Conservation (phyloP, 2,888 invertebrate genomes). For the Oscheius myriophilus region DNA sequence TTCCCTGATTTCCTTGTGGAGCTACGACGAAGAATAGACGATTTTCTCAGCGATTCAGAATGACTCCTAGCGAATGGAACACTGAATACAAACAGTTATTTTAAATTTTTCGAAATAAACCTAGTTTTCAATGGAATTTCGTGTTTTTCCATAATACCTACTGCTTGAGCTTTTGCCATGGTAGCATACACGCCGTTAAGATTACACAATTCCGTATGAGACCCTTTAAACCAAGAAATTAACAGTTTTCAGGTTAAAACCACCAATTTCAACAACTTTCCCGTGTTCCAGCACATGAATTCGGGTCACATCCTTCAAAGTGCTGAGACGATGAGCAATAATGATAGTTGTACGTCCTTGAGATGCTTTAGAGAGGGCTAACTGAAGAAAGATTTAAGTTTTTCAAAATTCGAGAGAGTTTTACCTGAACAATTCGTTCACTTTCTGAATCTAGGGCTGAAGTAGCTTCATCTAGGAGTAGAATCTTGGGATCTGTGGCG, state of each 20-base stretch:
- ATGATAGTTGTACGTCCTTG: constrained; percentile 47
- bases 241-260: no score
- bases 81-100: no score
- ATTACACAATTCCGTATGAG: not conserved
- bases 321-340: constrained; percentile 56
- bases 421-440: constrained; percentile 67
- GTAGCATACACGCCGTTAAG: constrained; percentile 22
- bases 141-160: not conserved
- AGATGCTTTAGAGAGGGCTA: constrained; percentile 44
- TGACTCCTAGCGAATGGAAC: no score
- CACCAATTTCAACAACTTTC: constrained; percentile 15
- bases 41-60: no score
- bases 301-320: constrained; percentile 42
- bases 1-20: no score
- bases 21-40: no score
- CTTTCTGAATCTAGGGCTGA: constrained; percentile 72
- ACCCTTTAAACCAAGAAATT: not conserved
- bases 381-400: no score
- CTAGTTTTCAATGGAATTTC: no score
- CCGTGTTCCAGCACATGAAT: constrained; percentile 47
- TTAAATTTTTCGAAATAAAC: no score
- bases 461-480: constrained; percentile 72
- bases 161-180: constrained; percentile 37
- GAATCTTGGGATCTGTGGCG: constrained; percentile 70
- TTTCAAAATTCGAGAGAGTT: no score